Conservation (phyloP, 1,140 invertebrate species). For the Archegozetes longisetosus region DNA sequence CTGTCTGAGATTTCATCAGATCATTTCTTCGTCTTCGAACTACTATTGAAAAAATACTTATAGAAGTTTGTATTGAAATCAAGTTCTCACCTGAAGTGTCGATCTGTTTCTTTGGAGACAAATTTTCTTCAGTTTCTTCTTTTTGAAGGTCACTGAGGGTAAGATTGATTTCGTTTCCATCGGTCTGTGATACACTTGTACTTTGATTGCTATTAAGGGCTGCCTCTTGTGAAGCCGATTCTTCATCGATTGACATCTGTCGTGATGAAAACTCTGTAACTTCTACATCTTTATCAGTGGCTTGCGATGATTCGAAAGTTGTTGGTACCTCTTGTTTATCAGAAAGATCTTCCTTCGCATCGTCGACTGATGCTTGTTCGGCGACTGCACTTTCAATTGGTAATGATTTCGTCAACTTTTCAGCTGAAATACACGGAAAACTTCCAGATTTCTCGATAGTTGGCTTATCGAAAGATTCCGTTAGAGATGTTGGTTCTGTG, state of each 20-base stretch:
- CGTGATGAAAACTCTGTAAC: background rate
- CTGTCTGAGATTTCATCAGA: background rate
- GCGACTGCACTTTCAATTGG: background rate
- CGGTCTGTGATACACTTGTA: too few relatives aligned
- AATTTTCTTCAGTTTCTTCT: too few relatives aligned
- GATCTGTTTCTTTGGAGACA: too few relatives aligned
- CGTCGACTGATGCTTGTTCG: background rate
- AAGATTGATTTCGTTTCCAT: too few relatives aligned
- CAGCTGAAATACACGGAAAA: background rate
- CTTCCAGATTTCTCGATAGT: background rate
- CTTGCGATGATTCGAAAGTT: slow-evolving; percentile 7
- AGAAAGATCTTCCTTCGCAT: background rate
- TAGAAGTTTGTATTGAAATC: too few relatives aligned
- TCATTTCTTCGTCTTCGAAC: background rate
- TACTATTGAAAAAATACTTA: background rate
- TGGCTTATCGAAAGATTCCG: background rate
- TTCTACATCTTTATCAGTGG: slow-evolving; percentile 10
- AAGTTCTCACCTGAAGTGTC: too few relatives aligned
- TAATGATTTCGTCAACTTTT: background rate
- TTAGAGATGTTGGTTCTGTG: background rate
- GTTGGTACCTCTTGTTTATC: background rate
- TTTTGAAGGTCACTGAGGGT: too few relatives aligned
- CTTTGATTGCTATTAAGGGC: too few relatives aligned
- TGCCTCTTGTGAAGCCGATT: too few relatives aligned
- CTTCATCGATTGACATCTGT: slow-evolving; percentile 8